Percentiles rank a stretch among this genome's conserved stretches.
Evolutionary conservation across 2,888 invertebrate genomes (phyloP).

Genomic region (Helicoverpa assulta): DNA sequence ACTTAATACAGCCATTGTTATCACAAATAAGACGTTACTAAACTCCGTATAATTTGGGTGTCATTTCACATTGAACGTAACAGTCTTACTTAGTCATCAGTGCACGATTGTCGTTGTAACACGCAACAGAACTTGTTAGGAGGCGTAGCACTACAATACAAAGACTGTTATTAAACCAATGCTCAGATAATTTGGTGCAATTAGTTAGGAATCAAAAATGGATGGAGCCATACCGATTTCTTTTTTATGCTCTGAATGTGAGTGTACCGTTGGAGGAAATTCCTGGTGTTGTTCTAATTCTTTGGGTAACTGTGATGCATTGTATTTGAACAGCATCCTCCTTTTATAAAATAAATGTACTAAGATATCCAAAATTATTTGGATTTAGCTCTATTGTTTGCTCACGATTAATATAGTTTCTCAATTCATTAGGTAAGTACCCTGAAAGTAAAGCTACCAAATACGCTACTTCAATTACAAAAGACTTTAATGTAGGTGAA

Average conservation of each 20-base stretch:
- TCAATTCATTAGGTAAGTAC: too few relatives aligned
- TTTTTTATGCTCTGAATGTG: slow-evolving; percentile 18
- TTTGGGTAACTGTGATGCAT: not conserved
- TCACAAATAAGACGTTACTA: slow-evolving; percentile 39
- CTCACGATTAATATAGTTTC: too few relatives aligned
- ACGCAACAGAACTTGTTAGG: slow-evolving; percentile 37
- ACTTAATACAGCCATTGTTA: slow-evolving; percentile 23
- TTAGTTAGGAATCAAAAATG: slow-evolving; percentile 23
- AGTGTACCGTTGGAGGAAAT: not conserved
- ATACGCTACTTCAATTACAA: not conserved
- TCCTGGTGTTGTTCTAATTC: not conserved
- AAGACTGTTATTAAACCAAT: slow-evolving; percentile 49
- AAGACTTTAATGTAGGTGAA: not conserved
- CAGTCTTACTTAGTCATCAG: slow-evolving; percentile 45
- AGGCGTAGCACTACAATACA: slow-evolving; percentile 35
- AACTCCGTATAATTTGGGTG: slow-evolving; percentile 51
- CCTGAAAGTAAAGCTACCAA: not conserved
- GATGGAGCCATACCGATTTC: not conserved
- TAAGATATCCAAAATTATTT: not conserved
- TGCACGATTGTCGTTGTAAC: slow-evolving; percentile 25
- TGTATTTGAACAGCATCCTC: too few relatives aligned
- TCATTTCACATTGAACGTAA: slow-evolving; percentile 55
- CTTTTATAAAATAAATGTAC: too few relatives aligned
- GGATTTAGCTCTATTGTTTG: too few relatives aligned
- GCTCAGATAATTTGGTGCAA: slow-evolving; percentile 30